Conservation (phyloP, 2,888 invertebrate species). For the Actias luna region DNA sequence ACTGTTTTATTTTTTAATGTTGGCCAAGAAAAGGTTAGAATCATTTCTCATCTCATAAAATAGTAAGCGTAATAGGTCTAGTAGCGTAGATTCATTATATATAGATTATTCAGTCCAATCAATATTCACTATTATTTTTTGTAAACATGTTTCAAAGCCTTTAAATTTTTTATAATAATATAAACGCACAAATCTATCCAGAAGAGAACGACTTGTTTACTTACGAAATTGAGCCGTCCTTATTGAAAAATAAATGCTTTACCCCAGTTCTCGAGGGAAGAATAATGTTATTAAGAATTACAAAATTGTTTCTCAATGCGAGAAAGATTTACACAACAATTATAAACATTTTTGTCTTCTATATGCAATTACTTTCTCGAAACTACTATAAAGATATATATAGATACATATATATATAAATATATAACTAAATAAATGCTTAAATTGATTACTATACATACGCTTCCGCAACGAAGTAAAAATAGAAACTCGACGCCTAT, state of each 20-base stretch:
- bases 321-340: neutral
- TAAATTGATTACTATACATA: too few species aligned
- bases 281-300: neutral
- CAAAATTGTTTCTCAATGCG: neutral
- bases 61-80: too few species aligned
- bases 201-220: conserved; percentile 31
- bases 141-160: neutral
- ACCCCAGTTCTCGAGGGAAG: neutral
- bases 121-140: neutral
- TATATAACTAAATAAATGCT: too few species aligned
- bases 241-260: conserved; percentile 20
- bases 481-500: conserved; percentile 31
- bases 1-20: too few species aligned
- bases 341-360: neutral
- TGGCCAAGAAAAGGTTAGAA: too few species aligned
- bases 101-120: neutral
- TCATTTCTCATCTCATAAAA: too few species aligned
- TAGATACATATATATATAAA: too few species aligned
- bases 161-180: neutral
- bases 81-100: too few species aligned
- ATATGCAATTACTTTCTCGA: too few species aligned
- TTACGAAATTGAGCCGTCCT: conserved; percentile 31
- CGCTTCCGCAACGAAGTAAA: conserved; percentile 13
- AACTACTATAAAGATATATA: too few species aligned
- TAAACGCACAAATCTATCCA: neutral